These are phyloP conservation scores for Aurelia aurita DNA, from an alignment of 30 jellyfish, hydroid and myxozoan species.

Conservation along the genomic window DNA sequence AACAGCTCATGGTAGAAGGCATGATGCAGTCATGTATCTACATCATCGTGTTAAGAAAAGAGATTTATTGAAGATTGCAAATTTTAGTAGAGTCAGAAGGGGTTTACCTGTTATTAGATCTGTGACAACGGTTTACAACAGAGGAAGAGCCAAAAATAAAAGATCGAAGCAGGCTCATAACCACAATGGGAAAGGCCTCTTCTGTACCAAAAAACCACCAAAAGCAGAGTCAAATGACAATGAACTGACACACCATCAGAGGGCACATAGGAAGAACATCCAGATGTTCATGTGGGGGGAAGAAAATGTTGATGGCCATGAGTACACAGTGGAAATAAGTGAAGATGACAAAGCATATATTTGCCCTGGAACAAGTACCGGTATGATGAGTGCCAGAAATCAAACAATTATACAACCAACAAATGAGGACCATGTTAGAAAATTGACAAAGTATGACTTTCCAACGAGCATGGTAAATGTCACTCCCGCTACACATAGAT, in stretches of 20 bases:
- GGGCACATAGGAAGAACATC: slow-evolving; percentile 17
- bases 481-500: slow-evolving; percentile 33
- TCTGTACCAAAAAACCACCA: slow-evolving; percentile 26
- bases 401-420: slow-evolving; percentile 23
- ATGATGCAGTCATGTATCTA: slow-evolving; percentile 33
- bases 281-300: slow-evolving; percentile 35
- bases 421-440: background rate
- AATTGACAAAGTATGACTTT: slow-evolving; percentile 19
- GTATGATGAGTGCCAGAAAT: slow-evolving; percentile 31
- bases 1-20: slow-evolving; percentile 63
- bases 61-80: slow-evolving; percentile 35
- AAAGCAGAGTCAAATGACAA: slow-evolving; percentile 16
- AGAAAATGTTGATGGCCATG: slow-evolving; percentile 26
- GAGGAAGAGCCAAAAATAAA: slow-evolving; percentile 39
- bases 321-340: background rate
- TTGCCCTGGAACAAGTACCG: slow-evolving; percentile 33
- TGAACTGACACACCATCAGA: slow-evolving; percentile 15
- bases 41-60: slow-evolving; percentile 47
- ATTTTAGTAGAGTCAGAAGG: slow-evolving; percentile 26
- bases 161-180: slow-evolving; percentile 1
- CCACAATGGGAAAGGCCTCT: slow-evolving; percentile 14
- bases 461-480: slow-evolving; percentile 50
- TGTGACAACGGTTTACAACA: slow-evolving; percentile 40
- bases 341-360: slow-evolving; percentile 40
- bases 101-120: slow-evolving; percentile 26